Evolutionary conservation across 2,113 vertebrate genomes (phyloP).

Genomic region (Ochotona curzoniae): DNA sequence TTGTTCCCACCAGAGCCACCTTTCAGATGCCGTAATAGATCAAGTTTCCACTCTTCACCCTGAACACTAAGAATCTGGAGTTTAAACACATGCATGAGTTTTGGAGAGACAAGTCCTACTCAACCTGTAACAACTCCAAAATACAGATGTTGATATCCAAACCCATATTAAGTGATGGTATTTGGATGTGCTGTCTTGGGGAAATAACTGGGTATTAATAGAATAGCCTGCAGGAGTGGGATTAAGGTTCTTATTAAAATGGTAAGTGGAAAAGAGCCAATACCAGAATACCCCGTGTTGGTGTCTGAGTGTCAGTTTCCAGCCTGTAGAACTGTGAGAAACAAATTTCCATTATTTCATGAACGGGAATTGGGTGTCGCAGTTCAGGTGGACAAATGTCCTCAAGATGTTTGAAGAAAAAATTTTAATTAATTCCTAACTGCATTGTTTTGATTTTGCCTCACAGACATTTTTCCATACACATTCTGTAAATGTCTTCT

Average conservation of each 20-base stretch:
- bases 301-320: neutral
- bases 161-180: neutral
- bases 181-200: neutral
- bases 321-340: neutral
- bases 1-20: too few species aligned
- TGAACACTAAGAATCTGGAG: too few species aligned
- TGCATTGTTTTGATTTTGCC: constrained; percentile 1
- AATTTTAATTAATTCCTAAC: neutral
- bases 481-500: constrained; percentile 17
- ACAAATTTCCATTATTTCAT: neutral
- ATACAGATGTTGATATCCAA: neutral
- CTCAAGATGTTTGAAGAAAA: constrained; percentile 28
- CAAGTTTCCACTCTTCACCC: too few species aligned
- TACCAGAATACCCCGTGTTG: neutral
- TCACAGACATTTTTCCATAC: neutral
- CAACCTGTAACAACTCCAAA: neutral
- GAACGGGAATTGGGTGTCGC: neutral
- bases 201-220: neutral
- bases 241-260: neutral
- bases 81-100: too few species aligned
- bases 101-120: too few species aligned
- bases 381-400: neutral
- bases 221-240: neutral
- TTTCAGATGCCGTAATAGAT: too few species aligned
- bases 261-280: neutral